These are phyloP conservation scores for Caerostris extrusa DNA, from an alignment of 1,140 invertebrate species.

Conservation along the genomic window DNA sequence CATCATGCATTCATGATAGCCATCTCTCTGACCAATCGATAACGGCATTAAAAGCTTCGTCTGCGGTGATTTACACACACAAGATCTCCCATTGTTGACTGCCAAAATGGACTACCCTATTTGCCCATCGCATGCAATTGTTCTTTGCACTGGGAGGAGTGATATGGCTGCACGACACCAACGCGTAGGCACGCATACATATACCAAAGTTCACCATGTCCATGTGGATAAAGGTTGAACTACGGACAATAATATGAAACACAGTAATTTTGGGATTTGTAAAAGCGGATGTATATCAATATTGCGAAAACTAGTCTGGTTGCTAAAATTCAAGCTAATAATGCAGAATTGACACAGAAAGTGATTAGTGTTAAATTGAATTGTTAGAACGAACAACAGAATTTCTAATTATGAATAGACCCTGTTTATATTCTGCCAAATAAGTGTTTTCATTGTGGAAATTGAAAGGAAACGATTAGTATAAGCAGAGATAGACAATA, in stretches of 20 bases:
- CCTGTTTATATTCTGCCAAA: too few relatives aligned
- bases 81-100: constrained; percentile 20
- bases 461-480: too few relatives aligned
- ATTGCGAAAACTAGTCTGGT: neutral
- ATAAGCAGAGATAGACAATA: too few relatives aligned
- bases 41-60: neutral
- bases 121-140: constrained; percentile 41
- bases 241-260: neutral
- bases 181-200: neutral
- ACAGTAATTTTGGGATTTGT: neutral
- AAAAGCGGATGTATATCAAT: neutral
- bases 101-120: constrained; percentile 41
- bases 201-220: neutral
- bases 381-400: too few relatives aligned
- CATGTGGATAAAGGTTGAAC: neutral
- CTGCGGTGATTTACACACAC: neutral
- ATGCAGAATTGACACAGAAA: too few relatives aligned
- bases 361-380: too few relatives aligned
- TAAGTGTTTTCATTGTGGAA: too few relatives aligned
- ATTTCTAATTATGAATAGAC: too few relatives aligned
- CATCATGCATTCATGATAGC: neutral
- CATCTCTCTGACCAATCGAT: neutral
- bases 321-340: too few relatives aligned
- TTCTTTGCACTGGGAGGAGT: neutral
- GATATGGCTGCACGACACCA: neutral